Evolutionary conservation across 2,888 invertebrate species (phyloP).

Genomic region (Ypsolopha sequella): DNA sequence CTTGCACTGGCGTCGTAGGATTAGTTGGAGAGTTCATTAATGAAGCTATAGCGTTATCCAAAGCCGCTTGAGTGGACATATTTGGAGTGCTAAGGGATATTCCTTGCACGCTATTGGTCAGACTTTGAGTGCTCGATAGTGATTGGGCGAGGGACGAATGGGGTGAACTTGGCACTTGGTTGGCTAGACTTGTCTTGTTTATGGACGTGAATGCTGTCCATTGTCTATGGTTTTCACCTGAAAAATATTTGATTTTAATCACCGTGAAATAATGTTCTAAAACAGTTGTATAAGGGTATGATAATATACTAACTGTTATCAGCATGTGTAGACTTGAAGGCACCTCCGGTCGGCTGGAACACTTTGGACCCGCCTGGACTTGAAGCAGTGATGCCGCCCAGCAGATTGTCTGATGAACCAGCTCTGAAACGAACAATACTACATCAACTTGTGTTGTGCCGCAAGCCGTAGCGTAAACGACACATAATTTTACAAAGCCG

Average conservation of each 20-base stretch:
- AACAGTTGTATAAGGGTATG: too few species aligned
- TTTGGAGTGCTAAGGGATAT: constrained; percentile 47
- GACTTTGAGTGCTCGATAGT: constrained; percentile 32
- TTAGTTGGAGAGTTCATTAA: constrained; percentile 51
- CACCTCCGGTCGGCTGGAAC: constrained; percentile 94
- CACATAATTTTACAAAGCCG: too few species aligned
- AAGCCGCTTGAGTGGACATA: constrained; percentile 38
- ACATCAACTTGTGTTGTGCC: too few species aligned
- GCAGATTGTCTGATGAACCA: constrained; percentile 59
- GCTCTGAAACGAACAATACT: constrained; percentile 28
- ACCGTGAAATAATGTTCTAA: too few species aligned
- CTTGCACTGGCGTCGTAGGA: constrained; percentile 30
- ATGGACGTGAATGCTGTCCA: constrained; percentile 48
- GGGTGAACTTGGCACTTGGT: constrained; percentile 36
- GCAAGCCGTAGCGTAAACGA: too few species aligned
- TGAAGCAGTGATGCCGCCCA: constrained; percentile 59
- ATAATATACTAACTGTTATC: constrained; percentile 46
- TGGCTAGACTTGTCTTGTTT: constrained; percentile 27
- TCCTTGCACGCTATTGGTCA: constrained; percentile 56
- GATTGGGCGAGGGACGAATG: constrained; percentile 23
- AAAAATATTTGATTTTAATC: constrained; percentile 16
- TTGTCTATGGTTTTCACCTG: constrained; percentile 52
- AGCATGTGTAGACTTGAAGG: constrained; percentile 87
- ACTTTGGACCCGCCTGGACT: constrained; percentile 88
- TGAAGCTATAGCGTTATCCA: constrained; percentile 56